Percentiles rank a stretch among this genome's conserved stretches.
Conservation (phyloP, 2,888 invertebrate species). For the Schizaphis graminum region DNA sequence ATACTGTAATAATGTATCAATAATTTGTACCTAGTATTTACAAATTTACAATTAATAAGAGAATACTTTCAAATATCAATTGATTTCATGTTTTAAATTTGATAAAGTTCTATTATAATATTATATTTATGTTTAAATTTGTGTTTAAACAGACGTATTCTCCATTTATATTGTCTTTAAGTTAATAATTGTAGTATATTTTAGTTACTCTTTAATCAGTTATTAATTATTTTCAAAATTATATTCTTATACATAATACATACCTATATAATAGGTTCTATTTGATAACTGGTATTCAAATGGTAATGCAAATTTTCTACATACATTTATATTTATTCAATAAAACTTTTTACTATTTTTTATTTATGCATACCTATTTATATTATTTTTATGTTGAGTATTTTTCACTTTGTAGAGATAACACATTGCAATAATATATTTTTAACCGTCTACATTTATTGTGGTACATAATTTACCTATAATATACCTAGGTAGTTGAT, state of each 20-base stretch:
- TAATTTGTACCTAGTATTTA: background rate
- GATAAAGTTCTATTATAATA: background rate
- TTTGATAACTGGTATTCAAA: background rate
- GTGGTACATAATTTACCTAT: background rate
- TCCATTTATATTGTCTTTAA: background rate
- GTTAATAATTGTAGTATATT: background rate
- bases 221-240: background rate
- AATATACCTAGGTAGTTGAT: background rate
- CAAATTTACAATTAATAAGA: background rate
- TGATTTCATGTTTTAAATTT: background rate
- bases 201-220: background rate
- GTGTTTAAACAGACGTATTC: background rate
- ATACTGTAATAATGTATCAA: background rate
- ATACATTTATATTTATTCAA: background rate
- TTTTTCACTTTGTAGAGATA: background rate
- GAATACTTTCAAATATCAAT: background rate
- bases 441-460: background rate
- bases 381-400: background rate
- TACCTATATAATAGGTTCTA: background rate
- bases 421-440: constrained; percentile 3
- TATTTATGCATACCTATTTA: too few relatives aligned
- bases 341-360: background rate
- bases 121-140: background rate
- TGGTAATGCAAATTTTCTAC: background rate
- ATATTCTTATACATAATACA: background rate